Evolutionary conservation across 2,113 vertebrate species (phyloP), one percentile per base, ranked within the genome.

Genomic region (Edolisoma coerulescens): DNA sequence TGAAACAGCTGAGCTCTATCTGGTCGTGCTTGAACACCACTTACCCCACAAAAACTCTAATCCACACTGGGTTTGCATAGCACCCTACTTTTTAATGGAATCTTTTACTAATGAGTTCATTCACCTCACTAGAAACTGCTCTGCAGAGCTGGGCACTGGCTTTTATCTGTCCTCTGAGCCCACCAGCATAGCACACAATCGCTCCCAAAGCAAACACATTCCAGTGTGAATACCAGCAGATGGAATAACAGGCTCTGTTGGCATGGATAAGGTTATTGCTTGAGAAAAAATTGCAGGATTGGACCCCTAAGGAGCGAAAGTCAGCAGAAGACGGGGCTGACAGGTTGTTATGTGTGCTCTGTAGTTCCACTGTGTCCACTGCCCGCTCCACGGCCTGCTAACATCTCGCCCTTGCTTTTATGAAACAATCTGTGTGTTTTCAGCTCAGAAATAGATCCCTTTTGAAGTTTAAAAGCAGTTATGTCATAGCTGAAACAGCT

Each of bases 391-490:
- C 1, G 45, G 67, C 63, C 90, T 30, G 60, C 75, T 86, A 50
- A 83, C 39, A 61, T 28, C 78, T 79, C 8, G 0, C 63, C 52
- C 59, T 49, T 80, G 70, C 49, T 96, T 96, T 96, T 83, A 70
- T 89, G 90, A 92, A 95, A 81, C 68, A 53, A 73, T 91, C 87
- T 2, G 17, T 84, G 28, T 96, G 93, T 92, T 98, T 97, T 87
- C 71, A 97, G 91, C 95, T 95, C 96, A 93, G 85, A 80, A 93
- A 96, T 74, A 90, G 93, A 69, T 87, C 92, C 89, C 83, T 95
- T 97, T 97, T 97, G 96, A 96, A 95, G 94, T 97, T 91, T 90
- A 90, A 96, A 95, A 94, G 89, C 90, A 84, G 75, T 84, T 97
- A 86, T 91, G 82, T 92, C 80, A 90, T 24, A 41, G 63, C 60